Percentiles rank a stretch among this genome's conserved stretches.
phyloP scores from a whole-genome alignment of 2,113 vertebrate genomes.

The Misgurnus mizolepis region DNA sequence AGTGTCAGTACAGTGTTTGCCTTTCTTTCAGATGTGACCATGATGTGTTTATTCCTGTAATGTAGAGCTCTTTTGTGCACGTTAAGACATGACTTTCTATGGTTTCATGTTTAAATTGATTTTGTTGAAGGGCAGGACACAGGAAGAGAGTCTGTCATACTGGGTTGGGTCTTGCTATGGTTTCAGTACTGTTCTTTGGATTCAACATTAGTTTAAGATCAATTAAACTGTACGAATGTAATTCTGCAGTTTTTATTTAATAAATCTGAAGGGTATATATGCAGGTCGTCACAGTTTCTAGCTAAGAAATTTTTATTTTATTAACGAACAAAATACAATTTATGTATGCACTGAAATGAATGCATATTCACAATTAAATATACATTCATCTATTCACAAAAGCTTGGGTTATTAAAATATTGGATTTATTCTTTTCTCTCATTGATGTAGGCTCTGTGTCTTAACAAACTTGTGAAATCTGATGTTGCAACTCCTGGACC shows the following conservation, averaged over 20 bases:
- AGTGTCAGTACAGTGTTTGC: no score
- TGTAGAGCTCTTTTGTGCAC: neutral
- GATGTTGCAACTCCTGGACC: neutral
- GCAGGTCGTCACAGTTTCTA: no score
- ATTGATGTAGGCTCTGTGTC: neutral
- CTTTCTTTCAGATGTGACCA: no score
- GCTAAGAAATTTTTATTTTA: no score
- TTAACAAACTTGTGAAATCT: neutral
- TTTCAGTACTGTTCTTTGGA: no score
- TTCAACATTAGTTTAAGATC: no score
- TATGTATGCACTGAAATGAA: no score
- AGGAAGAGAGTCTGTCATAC: neutral
- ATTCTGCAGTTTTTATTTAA: no score
- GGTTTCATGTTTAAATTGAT: neutral
- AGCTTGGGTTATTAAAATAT: neutral
- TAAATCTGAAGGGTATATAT: no score
- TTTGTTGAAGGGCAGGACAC: neutral
- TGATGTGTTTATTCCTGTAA: neutral
- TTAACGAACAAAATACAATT: no score
- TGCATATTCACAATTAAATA: neutral
- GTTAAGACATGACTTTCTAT: neutral
- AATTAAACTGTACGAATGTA: no score
- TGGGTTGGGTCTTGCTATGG: neutral
- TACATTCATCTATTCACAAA: neutral
- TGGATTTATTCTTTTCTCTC: neutral